These are phyloP conservation scores for Triops longicaudatus DNA, from an alignment of 1,140 invertebrate species.

Conservation along the genomic window DNA sequence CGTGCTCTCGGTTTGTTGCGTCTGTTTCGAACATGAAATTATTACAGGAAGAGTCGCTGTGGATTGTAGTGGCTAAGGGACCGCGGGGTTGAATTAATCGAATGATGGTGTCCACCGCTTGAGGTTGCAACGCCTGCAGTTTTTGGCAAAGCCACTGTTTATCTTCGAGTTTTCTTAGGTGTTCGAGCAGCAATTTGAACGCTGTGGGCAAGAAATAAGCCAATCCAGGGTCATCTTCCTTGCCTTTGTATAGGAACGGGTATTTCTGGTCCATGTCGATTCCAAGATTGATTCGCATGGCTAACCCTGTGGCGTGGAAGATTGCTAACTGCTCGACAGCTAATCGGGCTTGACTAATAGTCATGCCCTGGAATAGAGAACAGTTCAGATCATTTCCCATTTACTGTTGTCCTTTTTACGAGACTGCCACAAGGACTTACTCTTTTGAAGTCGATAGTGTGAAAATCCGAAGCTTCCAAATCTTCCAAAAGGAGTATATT, in stretches of 20 bases:
- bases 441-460: background rate
- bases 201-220: background rate
- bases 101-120: background rate
- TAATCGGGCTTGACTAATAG: background rate
- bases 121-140: background rate
- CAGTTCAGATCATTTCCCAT: background rate
- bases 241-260: background rate
- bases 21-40: slow-evolving; percentile 17
- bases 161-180: background rate
- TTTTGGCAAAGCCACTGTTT: background rate
- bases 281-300: background rate
- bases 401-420: background rate
- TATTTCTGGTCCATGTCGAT: background rate
- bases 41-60: background rate
- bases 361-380: background rate
- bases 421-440: background rate
- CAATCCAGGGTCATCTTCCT: background rate
- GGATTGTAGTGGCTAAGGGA: background rate
- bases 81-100: background rate
- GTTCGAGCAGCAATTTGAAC: slow-evolving; percentile 17
- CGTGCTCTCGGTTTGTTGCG: background rate
- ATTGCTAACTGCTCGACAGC: background rate
- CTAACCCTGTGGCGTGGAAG: slow-evolving; percentile 18
- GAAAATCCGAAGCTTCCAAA: background rate
- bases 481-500: slow-evolving; percentile 10